Percentiles rank a stretch among this genome's conserved stretches.
These are phyloP conservation scores for Propithecus coquereli DNA, from an alignment of 2,113 vertebrate species.

Conservation along the genomic window DNA sequence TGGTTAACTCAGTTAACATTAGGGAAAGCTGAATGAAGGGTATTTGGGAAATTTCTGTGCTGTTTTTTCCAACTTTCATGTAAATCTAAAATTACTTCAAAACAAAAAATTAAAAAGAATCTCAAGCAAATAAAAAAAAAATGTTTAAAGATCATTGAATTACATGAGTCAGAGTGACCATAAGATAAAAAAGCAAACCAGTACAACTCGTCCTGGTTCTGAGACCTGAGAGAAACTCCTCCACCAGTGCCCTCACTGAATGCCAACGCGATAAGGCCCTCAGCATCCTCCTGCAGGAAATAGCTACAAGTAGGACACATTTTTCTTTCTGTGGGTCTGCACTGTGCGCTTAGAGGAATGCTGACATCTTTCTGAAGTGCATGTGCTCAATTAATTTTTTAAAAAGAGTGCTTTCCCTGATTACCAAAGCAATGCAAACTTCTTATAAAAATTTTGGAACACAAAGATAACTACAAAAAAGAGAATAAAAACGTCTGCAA, in stretches of 20 bases:
- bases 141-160: not conserved
- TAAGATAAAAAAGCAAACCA: constrained; percentile 36
- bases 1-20: not conserved
- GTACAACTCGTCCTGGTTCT: not conserved
- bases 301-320: not conserved
- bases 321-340: not conserved
- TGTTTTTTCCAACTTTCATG: not conserved
- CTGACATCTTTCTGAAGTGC: not conserved
- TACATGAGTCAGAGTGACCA: constrained; percentile 4
- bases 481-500: not conserved
- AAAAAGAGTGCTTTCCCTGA: not conserved
- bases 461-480: constrained; percentile 13
- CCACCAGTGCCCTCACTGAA: not conserved
- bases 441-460: constrained; percentile 22
- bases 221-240: not conserved
- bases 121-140: not conserved
- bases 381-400: not conserved
- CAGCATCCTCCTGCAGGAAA: constrained; percentile 17
- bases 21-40: not conserved
- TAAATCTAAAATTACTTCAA: constrained; percentile 27
- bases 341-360: not conserved
- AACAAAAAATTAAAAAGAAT: constrained; percentile 1
- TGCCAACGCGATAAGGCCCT: not conserved
- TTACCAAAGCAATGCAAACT: constrained; percentile 28
- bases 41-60: not conserved